Conservation (phyloP, 1,140 invertebrate species). For the Drosophila busckii region DNA sequence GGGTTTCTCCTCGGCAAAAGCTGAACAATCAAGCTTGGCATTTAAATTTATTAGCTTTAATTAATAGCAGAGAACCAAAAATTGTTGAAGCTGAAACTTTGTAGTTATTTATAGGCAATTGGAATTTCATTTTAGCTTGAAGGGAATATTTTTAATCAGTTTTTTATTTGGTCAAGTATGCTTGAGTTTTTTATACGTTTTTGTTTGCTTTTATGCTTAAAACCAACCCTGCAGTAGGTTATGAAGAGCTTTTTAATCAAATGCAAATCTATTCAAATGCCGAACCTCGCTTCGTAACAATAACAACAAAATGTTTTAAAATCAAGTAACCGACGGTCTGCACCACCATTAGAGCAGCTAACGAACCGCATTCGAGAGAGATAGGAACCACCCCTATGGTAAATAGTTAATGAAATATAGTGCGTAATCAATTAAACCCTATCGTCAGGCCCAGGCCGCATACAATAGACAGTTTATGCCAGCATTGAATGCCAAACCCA, state of each 20-base stretch:
- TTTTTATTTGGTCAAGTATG: too few species aligned
- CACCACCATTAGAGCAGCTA: constrained; percentile 10
- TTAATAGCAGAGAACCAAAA: constrained; percentile 7
- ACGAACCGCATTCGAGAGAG: constrained; percentile 16
- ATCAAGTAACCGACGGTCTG: neutral
- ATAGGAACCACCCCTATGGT: constrained; percentile 38
- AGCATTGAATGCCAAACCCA: constrained; percentile 5
- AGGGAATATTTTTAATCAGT: too few species aligned
- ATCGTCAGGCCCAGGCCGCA: constrained; percentile 19
- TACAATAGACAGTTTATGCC: constrained; percentile 28
- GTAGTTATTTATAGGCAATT: too few species aligned
- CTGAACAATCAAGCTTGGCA: constrained; percentile 46
- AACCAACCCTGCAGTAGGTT: too few species aligned
- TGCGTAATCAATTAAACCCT: constrained; percentile 67
- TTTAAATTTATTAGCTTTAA: constrained; percentile 46
- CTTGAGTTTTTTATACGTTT: too few species aligned
- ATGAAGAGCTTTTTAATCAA: too few species aligned
- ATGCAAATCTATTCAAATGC: too few species aligned
- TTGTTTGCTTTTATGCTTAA: too few species aligned
- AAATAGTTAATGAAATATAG: constrained; percentile 46
- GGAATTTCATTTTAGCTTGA: too few species aligned
- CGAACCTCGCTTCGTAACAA: too few species aligned
- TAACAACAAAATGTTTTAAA: constrained; percentile 9
- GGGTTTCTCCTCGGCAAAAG: neutral
- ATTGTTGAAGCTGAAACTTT: neutral